Percentiles rank a stretch among this genome's conserved stretches.
Evolutionary conservation across 2,113 vertebrate species (phyloP).

Genomic region (Glareola pratincola): DNA sequence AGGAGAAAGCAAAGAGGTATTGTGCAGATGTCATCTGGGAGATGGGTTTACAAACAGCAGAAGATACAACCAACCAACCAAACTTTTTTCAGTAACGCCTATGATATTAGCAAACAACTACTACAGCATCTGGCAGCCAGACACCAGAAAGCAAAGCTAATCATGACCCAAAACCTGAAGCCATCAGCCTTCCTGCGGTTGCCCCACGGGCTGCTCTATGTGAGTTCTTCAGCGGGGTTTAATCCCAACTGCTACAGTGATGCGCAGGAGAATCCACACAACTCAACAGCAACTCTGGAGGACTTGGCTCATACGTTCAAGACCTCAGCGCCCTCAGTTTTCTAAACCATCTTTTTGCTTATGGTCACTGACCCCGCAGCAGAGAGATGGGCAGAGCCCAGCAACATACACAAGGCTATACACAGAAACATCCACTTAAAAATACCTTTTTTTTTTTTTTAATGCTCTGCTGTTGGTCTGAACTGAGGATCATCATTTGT

Average conservation of each 20-base stretch:
- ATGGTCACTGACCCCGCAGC: background rate
- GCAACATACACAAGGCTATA: background rate
- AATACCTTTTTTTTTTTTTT: background rate
- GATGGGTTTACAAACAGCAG: background rate
- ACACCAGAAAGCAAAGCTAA: background rate
- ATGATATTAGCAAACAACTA: background rate
- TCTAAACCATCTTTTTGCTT: background rate
- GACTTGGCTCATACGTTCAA: background rate
- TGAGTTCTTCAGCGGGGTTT: background rate
- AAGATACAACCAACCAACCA: background rate
- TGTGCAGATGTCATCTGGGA: background rate
- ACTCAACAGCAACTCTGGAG: background rate
- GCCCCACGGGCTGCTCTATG: too few relatives aligned
- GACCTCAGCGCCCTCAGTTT: background rate
- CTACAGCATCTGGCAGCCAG: background rate
- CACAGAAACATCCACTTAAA: background rate
- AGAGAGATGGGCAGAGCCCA: background rate
- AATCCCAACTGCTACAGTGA: background rate
- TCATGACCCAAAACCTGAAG: background rate
- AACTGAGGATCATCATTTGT: conserved; percentile 5
- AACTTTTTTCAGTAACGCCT: background rate
- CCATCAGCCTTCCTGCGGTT: background rate
- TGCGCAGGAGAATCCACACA: background rate
- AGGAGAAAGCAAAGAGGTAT: background rate
- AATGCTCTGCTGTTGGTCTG: conserved; percentile 49